Percentiles rank a stretch among this genome's conserved stretches.
Evolutionary conservation across 2,797 vertebrate genomes (phyloP).

Genomic region (Channa striata): DNA sequence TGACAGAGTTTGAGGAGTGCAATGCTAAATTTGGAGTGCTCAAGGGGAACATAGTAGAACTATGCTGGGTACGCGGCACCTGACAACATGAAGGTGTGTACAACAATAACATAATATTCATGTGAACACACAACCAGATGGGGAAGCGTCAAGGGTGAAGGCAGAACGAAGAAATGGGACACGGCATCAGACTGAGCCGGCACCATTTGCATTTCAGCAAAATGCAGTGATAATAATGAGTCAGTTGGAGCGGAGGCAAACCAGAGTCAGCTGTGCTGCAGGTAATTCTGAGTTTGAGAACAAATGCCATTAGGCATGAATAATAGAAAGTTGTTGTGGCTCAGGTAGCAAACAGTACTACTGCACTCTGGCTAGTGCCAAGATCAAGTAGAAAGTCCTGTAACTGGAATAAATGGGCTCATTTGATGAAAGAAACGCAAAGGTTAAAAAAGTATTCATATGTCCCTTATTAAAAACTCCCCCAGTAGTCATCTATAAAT

Average conservation of each 20-base stretch:
- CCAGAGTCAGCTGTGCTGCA: constrained; percentile 55
- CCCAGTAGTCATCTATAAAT: background rate
- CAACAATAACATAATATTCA: constrained; percentile 30
- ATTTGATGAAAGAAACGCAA: background rate
- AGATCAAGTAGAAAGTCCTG: constrained; percentile 46
- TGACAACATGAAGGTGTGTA: constrained; percentile 4
- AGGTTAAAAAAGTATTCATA: constrained; percentile 30
- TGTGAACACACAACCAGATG: constrained; percentile 24
- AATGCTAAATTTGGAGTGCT: background rate
- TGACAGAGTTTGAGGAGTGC: background rate
- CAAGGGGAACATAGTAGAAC: background rate
- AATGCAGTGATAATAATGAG: constrained; percentile 25
- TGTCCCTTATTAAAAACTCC: constrained; percentile 22
- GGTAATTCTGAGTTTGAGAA: constrained; percentile 50
- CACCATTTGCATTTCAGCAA: constrained; percentile 55
- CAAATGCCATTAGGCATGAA: constrained; percentile 57
- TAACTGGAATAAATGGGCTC: constrained; percentile 27
- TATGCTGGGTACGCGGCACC: background rate
- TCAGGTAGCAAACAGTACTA: constrained; percentile 31
- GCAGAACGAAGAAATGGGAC: constrained; percentile 26
- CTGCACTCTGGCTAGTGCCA: constrained; percentile 21
- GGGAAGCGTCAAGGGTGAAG: constrained; percentile 12
- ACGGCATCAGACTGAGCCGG: constrained; percentile 23
- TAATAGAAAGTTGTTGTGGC: constrained; percentile 55
- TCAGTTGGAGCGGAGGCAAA: constrained; percentile 35